phyloP scores from a whole-genome alignment of 1,140 invertebrate genomes.

The Cydia strobilella region DNA sequence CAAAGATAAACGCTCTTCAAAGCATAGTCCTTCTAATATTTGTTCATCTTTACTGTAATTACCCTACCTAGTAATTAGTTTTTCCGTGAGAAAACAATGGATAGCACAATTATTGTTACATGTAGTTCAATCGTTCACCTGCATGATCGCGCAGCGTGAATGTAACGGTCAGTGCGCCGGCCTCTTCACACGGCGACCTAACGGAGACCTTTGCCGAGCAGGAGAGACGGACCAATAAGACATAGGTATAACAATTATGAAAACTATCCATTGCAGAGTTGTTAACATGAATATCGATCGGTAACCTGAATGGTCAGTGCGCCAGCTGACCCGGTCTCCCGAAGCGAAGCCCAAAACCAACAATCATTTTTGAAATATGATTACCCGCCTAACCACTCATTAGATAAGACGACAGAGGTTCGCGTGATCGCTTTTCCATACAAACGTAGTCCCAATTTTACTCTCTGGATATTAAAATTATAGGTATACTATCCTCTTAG shows the following conservation, averaged over 20 bases:
- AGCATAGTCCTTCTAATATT: too few relatives aligned
- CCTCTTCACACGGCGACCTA: constrained; percentile 4
- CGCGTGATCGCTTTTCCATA: too few relatives aligned
- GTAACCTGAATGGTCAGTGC: too few relatives aligned
- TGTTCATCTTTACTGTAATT: neutral
- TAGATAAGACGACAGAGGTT: too few relatives aligned
- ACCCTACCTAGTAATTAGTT: neutral
- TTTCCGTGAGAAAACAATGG: constrained; percentile 2
- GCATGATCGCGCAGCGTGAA: constrained; percentile 8
- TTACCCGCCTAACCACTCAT: too few relatives aligned
- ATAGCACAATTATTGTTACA: neutral
- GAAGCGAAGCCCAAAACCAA: too few relatives aligned
- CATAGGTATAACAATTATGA: neutral
- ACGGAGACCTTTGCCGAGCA: constrained; percentile 2
- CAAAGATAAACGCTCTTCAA: too few relatives aligned
- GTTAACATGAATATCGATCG: neutral
- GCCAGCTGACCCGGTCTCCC: too few relatives aligned
- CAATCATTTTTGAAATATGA: too few relatives aligned
- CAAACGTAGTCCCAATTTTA: too few relatives aligned
- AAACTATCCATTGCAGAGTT: neutral
- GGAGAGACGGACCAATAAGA: neutral
- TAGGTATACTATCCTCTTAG: too few relatives aligned
- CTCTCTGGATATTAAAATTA: too few relatives aligned
- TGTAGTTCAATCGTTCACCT: constrained; percentile 16
- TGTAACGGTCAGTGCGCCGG: constrained; percentile 7